phyloP scores from a whole-genome alignment of 2,797 vertebrate species.

The Harpagifer antarcticus region DNA sequence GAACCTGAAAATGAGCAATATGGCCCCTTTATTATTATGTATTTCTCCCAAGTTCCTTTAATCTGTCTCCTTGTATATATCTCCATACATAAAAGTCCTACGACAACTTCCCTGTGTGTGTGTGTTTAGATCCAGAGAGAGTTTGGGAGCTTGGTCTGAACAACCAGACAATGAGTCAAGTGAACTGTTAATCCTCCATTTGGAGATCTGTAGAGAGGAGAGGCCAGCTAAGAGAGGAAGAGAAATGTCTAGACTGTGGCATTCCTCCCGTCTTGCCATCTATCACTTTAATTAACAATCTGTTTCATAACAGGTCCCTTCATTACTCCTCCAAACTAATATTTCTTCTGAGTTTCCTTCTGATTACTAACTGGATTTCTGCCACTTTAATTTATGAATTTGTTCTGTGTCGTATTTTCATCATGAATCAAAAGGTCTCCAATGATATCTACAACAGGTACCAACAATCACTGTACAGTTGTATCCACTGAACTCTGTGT shows the following conservation, averaged over 20 bases:
- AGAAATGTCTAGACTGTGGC: conserved; percentile 67
- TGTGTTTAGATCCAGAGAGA: neutral
- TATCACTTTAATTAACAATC: conserved; percentile 40
- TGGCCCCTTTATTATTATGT: too few relatives aligned
- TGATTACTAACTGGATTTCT: neutral
- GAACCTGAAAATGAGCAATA: too few relatives aligned
- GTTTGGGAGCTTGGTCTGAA: conserved; percentile 32
- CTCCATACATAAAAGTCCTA: neutral
- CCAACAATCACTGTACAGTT: neutral
- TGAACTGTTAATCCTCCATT: conserved; percentile 70
- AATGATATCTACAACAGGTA: neutral
- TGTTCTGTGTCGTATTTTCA: neutral
- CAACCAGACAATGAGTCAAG: conserved; percentile 55
- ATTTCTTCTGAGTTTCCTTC: conserved; percentile 1
- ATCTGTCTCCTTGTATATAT: too few relatives aligned
- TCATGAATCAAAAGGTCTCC: too few relatives aligned
- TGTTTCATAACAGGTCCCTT: conserved; percentile 40
- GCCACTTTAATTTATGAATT: neutral
- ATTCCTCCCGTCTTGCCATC: conserved; percentile 62
- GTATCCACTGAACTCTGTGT: neutral
- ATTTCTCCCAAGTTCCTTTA: too few relatives aligned
- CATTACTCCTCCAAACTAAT: conserved; percentile 16
- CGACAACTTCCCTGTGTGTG: conserved; percentile 3
- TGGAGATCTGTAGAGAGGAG: conserved; percentile 47
- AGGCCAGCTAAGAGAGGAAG: conserved; percentile 36